Conservation (phyloP, 2,113 vertebrate species). For the Oophaga pumilio region DNA sequence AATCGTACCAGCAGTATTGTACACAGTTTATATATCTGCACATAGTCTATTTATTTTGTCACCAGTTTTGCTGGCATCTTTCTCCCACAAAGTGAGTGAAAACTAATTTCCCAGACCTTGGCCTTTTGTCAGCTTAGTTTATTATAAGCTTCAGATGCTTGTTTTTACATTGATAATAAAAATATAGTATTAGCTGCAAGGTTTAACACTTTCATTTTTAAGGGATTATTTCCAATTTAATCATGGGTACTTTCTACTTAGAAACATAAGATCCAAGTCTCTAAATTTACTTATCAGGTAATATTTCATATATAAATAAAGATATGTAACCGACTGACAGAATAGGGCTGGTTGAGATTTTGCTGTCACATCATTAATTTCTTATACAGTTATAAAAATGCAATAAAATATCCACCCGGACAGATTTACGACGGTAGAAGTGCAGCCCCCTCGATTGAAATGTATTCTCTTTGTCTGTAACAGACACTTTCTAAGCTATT, state of each 20-base stretch:
- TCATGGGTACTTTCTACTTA: constrained; percentile 14
- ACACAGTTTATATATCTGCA: neutral
- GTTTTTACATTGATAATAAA: neutral
- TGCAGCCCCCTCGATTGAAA: constrained; percentile 62
- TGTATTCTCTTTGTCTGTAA: constrained; percentile 63
- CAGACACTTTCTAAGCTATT: constrained; percentile 55
- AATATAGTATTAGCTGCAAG: constrained; percentile 12
- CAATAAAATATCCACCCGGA: constrained; percentile 63
- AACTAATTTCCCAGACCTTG: neutral
- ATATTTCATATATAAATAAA: constrained; percentile 68
- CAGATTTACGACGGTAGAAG: constrained; percentile 66
- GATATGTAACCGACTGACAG: constrained; percentile 66
- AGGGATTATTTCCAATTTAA: constrained; percentile 3
- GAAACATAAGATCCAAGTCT: constrained; percentile 35
- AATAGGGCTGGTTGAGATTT: constrained; percentile 62
- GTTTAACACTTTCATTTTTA: constrained; percentile 30
- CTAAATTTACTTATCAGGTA: constrained; percentile 65
- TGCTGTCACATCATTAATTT: constrained; percentile 66
- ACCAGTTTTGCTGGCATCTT: neutral
- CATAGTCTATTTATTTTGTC: neutral
- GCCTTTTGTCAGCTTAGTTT: neutral
- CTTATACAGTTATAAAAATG: constrained; percentile 67
- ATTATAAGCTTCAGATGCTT: neutral
- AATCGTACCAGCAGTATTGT: neutral
- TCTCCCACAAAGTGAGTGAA: neutral